Percentiles rank a stretch among this genome's conserved stretches.
Evolutionary conservation across 2,113 vertebrate genomes (phyloP).

Genomic region (Megaleporinus macrocephalus): DNA sequence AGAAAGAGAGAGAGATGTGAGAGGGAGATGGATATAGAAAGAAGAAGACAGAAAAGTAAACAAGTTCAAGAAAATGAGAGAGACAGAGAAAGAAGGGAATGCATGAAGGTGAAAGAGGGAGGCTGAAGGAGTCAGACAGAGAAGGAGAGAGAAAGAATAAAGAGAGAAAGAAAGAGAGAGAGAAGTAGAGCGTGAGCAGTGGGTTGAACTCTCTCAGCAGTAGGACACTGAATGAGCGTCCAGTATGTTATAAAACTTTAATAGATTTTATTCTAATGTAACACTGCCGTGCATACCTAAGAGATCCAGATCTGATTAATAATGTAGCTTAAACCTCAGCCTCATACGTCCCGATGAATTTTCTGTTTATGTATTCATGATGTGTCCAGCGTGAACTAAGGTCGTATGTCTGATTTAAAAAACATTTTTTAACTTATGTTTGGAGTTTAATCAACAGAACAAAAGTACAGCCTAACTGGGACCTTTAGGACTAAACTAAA

Average conservation of each 20-base stretch:
- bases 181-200: not conserved
- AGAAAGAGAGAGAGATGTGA: not conserved
- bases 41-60: not conserved
- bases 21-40: not conserved
- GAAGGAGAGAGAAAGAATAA: not conserved
- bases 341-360: not conserved
- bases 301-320: conserved; percentile 12
- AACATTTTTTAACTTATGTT: not conserved
- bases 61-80: not conserved
- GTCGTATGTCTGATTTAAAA: not conserved
- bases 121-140: not conserved
- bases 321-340: conserved; percentile 8
- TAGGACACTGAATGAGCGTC: conserved; percentile 4
- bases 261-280: conserved; percentile 7
- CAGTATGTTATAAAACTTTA: conserved; percentile 2
- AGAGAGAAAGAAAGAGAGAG: not conserved
- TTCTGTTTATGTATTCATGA: conserved; percentile 1
- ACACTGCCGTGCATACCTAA: not conserved
- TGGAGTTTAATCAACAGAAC: not conserved
- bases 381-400: not conserved
- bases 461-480: not conserved
- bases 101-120: not conserved
- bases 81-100: not conserved
- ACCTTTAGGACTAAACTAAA: not conserved
- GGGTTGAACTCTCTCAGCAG: not conserved